Conservation (phyloP, 2,888 invertebrate species). For the Cinara cedri region DNA sequence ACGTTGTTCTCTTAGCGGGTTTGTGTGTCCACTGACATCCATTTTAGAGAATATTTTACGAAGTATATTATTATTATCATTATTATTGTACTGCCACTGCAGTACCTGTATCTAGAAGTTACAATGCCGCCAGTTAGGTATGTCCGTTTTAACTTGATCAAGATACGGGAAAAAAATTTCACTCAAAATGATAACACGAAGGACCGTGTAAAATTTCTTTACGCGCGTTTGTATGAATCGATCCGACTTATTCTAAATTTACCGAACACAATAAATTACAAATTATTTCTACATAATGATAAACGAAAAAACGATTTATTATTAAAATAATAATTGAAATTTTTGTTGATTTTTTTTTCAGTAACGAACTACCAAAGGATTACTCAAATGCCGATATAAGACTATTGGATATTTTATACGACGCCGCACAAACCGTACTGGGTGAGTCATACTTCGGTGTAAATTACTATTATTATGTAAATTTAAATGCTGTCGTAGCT, state of each 20-base stretch:
- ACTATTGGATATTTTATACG: conserved; percentile 34
- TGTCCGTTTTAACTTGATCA: conserved; percentile 10
- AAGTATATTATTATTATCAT: neutral
- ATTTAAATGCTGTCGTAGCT: too few relatives aligned
- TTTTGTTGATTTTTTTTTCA: neutral
- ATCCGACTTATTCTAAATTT: too few relatives aligned
- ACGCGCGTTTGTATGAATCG: too few relatives aligned
- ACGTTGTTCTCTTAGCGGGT: conserved; percentile 11
- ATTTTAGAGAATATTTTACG: conserved; percentile 26
- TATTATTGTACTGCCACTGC: neutral
- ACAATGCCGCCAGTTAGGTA: conserved; percentile 15
- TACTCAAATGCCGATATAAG: conserved; percentile 13
- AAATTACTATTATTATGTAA: too few relatives aligned
- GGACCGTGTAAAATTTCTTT: too few relatives aligned
- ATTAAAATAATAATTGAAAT: neutral
- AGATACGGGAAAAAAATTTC: too few relatives aligned
- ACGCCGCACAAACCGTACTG: neutral
- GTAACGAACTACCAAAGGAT: conserved; percentile 11
- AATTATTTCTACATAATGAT: too few relatives aligned
- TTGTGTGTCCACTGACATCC: neutral
- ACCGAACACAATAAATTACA: too few relatives aligned
- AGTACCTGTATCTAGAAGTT: conserved; percentile 10
- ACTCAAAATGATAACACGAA: too few relatives aligned
- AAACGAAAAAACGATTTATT: too few relatives aligned
- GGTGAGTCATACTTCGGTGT: too few relatives aligned